Evolutionary conservation across 2,888 invertebrate genomes (phyloP), one percentile per base, ranked within the genome.

Genomic region (Meteorus colon): DNA sequence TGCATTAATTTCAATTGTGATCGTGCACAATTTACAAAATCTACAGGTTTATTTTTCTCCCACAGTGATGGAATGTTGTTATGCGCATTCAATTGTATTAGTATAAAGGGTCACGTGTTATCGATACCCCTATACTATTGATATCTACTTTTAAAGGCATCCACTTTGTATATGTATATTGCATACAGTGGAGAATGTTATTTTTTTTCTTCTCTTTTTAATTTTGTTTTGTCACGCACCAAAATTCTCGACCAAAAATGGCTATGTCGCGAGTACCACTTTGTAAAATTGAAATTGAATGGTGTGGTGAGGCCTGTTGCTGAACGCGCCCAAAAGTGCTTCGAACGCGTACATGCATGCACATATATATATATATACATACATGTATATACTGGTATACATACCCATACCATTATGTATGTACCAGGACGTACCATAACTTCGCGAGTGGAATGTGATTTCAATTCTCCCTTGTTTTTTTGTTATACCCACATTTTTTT

Each of bases 201-300:
- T 55, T 19, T 55, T 55, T 74, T 72, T 73, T 55, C 51, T 73
- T 55, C 51, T 70, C 37, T 29, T 67, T 67, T 63, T 59, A 31
- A 62, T 68, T 71, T 76, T 76, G 74, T 77, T 74, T 77, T 31
- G 51, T 65, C 70, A 73, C 73, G 76, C 66, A 51, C 63, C 14
- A 63, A 73, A 78, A 76, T 73, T 65, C 75, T 74, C 75, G 65
- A 75, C 65, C 70, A 74, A 78, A 79, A 80, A 79, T 77, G 75
- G 75, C 62, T 41, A 37, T 41, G 55, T 19, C 55, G 66, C 74
- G 78, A 80, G 78, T 75, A 62, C 78, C 79, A 80, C 79, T 80
- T 80, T 79, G 77, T 73, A 67, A 78, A 80, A 80, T 80, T 78
- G 79, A 79, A 80, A 80, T 80, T 75, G 79, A 69, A 77, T 78